Percentiles rank a stretch among this genome's conserved stretches.
Conservation (phyloP, 2,888 invertebrate species). For the Dorcus parallelipipedus region DNA sequence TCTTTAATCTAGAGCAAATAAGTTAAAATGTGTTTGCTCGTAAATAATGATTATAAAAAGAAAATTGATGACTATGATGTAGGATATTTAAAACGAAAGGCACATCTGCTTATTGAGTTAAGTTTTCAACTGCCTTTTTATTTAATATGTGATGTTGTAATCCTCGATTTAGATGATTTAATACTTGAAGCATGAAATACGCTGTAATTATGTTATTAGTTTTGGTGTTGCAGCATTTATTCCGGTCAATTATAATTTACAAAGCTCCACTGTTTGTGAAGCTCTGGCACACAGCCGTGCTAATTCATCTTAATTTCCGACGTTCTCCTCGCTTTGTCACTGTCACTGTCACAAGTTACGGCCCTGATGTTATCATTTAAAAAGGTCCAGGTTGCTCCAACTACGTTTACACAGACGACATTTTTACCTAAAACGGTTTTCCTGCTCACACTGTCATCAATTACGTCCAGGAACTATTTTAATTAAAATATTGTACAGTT, state of each 20-base stretch:
- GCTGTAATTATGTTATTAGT: background rate
- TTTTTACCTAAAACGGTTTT: slow-evolving; percentile 2
- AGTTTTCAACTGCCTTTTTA: no score
- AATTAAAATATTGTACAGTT: background rate
- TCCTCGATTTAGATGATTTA: no score
- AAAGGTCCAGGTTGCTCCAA: slow-evolving; percentile 18
- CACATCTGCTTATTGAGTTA: no score
- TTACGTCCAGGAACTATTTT: background rate
- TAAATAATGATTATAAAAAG: no score
- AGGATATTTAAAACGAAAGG: no score
- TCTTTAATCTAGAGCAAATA: no score
- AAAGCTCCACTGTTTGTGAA: slow-evolving; percentile 24
- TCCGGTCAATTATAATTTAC: background rate
- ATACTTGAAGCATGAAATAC: no score
- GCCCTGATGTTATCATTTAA: slow-evolving; percentile 28
- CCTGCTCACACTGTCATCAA: background rate
- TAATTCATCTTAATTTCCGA: slow-evolving; percentile 45
- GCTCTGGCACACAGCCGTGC: slow-evolving; percentile 24
- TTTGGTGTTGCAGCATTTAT: background rate
- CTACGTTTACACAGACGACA: slow-evolving; percentile 12
- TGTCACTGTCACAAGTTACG: slow-evolving; percentile 34
- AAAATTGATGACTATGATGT: no score
- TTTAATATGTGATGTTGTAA: no score
- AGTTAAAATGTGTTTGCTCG: no score
- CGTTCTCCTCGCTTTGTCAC: slow-evolving; percentile 42